These are phyloP conservation scores for Ethmia dodecea DNA, from an alignment of 2,888 invertebrate species.

Conservation along the genomic window DNA sequence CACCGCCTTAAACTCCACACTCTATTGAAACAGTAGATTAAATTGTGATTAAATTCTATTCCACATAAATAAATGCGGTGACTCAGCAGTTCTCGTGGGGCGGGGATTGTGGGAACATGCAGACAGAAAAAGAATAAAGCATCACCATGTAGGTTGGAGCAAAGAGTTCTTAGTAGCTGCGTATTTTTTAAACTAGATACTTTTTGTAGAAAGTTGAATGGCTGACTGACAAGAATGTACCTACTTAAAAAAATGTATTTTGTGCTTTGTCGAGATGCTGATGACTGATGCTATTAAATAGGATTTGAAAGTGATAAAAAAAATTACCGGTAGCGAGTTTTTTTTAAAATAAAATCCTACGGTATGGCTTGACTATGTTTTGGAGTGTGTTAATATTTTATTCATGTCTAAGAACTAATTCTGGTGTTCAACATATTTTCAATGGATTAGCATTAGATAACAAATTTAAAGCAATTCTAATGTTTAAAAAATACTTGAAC, in stretches of 20 bases:
- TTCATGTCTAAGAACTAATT: too few species aligned
- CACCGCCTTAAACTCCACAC: constrained; percentile 9
- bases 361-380: too few species aligned
- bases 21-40: constrained; percentile 68
- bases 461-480: too few species aligned
- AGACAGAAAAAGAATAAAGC: constrained; percentile 4
- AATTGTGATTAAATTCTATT: constrained; percentile 65
- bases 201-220: constrained; percentile 3
- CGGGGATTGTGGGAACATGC: constrained; percentile 9
- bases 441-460: too few species aligned
- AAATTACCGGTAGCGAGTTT: too few species aligned
- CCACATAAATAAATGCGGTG: constrained; percentile 3
- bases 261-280: too few species aligned
- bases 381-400: too few species aligned
- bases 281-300: not conserved
- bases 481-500: too few species aligned
- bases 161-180: constrained; percentile 6
- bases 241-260: not conserved
- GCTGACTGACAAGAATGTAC: too few species aligned
- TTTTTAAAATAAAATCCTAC: too few species aligned
- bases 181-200: constrained; percentile 4
- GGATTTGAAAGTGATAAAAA: not conserved
- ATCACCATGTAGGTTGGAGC: constrained; percentile 5
- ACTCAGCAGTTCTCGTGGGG: constrained; percentile 10
- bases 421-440: too few species aligned